Percentiles rank a stretch among this genome's conserved stretches.
These are phyloP conservation scores for Phaethornis superciliosus DNA, from an alignment of 2,113 vertebrate genomes.

Conservation along the genomic window DNA sequence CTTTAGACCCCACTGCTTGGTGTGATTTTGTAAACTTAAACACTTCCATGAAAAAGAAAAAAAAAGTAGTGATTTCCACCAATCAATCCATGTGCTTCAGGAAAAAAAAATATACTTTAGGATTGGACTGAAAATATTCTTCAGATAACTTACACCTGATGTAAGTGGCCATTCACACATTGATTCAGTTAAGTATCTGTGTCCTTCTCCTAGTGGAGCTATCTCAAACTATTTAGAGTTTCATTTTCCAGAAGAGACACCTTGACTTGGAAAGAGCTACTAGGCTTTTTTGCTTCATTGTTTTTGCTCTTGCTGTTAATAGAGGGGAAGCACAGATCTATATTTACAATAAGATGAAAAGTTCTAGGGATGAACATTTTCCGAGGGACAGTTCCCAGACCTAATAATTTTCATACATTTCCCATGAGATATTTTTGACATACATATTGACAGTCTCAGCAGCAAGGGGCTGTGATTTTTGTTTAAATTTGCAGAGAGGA, in stretches of 20 bases:
- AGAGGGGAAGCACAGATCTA: not conserved
- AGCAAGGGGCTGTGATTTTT: not conserved
- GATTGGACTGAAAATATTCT: not conserved
- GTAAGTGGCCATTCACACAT: not conserved
- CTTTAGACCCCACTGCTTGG: not conserved
- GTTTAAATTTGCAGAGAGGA: not conserved
- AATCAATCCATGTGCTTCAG: not conserved
- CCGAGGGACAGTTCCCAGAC: not conserved
- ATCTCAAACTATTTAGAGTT: not conserved
- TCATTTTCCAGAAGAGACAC: not conserved
- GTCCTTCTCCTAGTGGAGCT: not conserved
- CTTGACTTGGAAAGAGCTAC: not conserved
- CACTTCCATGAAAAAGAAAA: not conserved
- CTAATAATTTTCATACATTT: not conserved
- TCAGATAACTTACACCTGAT: not conserved
- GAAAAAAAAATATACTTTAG: fast-evolving
- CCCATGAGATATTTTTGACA: not conserved
- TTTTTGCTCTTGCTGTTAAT: not conserved
- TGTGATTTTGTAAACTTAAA: not conserved
- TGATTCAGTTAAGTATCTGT: not conserved
- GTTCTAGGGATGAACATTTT: not conserved
- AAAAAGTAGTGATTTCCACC: not conserved
- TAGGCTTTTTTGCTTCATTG: not conserved
- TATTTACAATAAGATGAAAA: not conserved
- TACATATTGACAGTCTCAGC: not conserved